Percentiles rank a stretch among this genome's conserved stretches.
Conservation (phyloP, 2,113 vertebrate species). For the Hystrix brachyura region DNA sequence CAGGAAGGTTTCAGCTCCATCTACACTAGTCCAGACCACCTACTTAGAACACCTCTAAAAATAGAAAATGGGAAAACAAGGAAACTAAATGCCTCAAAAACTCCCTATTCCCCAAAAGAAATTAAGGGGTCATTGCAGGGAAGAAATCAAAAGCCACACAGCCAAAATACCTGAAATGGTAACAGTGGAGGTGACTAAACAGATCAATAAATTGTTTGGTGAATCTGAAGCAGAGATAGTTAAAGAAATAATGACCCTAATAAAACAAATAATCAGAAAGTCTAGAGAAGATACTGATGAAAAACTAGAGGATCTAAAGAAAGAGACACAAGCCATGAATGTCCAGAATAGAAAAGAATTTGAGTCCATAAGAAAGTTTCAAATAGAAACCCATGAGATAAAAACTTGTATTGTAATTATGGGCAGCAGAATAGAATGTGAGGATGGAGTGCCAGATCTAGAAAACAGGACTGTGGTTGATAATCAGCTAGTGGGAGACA, state of each 20-base stretch:
- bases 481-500: background rate
- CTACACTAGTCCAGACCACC: too few species aligned
- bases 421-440: background rate
- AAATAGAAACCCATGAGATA: background rate
- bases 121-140: background rate
- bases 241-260: background rate
- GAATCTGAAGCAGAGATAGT: background rate
- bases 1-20: too few species aligned
- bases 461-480: background rate
- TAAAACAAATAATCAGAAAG: background rate
- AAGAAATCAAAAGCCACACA: background rate
- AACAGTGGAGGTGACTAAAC: background rate
- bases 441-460: background rate
- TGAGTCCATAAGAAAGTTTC: background rate
- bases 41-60: too few species aligned
- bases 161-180: background rate
- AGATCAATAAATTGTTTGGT: background rate
- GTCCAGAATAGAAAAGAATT: background rate
- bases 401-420: background rate
- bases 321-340: background rate
- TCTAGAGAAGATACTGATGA: background rate
- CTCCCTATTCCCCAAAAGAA: background rate
- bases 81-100: background rate
- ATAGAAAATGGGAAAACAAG: background rate
- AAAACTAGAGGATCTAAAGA: background rate